phyloP scores from a whole-genome alignment of 2,797 vertebrate genomes.

The Myotis findleyi region DNA sequence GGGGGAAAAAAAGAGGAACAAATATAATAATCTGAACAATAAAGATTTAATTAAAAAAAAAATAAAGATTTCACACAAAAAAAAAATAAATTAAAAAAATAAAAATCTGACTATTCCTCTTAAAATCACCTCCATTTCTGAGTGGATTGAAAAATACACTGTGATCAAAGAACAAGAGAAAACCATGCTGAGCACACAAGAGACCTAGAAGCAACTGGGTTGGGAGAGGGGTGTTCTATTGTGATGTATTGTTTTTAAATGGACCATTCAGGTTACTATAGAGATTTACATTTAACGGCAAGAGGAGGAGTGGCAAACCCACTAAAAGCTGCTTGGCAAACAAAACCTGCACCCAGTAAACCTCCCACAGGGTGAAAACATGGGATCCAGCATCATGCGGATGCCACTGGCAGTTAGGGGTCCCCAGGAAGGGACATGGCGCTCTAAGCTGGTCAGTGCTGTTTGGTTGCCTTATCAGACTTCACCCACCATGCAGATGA shows the following conservation, averaged over 20 bases:
- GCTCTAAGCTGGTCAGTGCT: conserved; percentile 69
- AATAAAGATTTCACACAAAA: no score
- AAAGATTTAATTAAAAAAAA: no score
- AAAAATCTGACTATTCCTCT: conserved; percentile 22
- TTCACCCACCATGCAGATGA: conserved; percentile 88
- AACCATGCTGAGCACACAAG: neutral
- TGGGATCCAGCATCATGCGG: conserved; percentile 56
- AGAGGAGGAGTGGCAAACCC: neutral
- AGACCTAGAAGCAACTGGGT: neutral
- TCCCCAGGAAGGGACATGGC: conserved; percentile 58
- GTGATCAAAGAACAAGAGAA: neutral
- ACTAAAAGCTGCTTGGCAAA: conserved; percentile 78
- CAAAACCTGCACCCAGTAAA: conserved; percentile 58
- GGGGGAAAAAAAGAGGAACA: no score
- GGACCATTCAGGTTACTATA: conserved; percentile 78
- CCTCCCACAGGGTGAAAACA: neutral
- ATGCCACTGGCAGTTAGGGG: conserved; percentile 69
- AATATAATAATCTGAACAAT: no score
- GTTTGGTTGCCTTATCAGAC: conserved; percentile 76
- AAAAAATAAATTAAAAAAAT: no score
- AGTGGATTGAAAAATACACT: neutral
- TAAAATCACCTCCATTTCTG: conserved; percentile 21
- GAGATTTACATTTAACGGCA: conserved; percentile 82
- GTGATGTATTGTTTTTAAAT: conserved; percentile 81
- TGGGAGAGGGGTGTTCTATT: conserved; percentile 50